Evolutionary conservation across 2,113 vertebrate genomes (phyloP).

Genomic region (Actinemys pallida): DNA sequence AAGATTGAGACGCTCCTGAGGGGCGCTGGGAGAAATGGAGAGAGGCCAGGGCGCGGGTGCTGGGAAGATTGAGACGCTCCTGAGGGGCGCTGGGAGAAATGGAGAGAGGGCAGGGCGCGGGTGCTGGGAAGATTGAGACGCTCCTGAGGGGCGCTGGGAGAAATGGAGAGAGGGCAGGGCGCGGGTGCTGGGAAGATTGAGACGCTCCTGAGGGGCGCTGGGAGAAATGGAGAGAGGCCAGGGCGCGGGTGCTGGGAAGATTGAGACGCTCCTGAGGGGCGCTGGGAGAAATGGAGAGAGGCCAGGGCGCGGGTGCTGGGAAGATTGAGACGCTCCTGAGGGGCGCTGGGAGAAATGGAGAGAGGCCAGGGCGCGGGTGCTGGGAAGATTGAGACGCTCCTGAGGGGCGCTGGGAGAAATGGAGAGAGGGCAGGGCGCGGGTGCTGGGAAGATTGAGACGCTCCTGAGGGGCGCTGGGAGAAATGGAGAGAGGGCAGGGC

Average conservation of each 20-base stretch:
- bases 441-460: too few species aligned
- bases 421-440: too few species aligned
- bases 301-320: too few species aligned
- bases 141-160: not conserved
- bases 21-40: not conserved
- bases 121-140: not conserved
- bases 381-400: not conserved
- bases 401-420: not conserved
- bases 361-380: fast-evolving
- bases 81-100: not conserved
- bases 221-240: not conserved
- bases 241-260: fast-evolving
- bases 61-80: too few species aligned
- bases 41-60: too few species aligned
- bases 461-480: not conserved
- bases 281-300: too few species aligned
- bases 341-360: not conserved
- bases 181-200: too few species aligned
- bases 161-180: too few species aligned
- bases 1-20: not conserved
- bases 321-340: too few species aligned
- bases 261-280: not conserved
- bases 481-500: not conserved
- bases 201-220: too few species aligned
- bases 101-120: fast-evolving